Evolutionary conservation across 53 echinoderm and acorn worm genomes (phyloP).

Genomic region (Actinopyga echinites): DNA sequence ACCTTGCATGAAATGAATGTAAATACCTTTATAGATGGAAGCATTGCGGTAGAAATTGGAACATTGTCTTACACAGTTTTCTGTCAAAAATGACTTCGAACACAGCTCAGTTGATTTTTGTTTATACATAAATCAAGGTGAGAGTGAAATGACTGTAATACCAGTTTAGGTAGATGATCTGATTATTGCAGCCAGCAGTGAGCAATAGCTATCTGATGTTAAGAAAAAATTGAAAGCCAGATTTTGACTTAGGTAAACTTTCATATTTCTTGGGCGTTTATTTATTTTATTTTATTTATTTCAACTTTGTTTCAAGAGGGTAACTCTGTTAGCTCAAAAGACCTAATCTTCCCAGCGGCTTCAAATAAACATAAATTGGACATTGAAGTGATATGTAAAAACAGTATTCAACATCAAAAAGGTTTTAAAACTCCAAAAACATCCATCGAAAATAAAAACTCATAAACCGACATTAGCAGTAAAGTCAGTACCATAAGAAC

Average conservation of each 20-base stretch:
- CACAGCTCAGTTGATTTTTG: background rate
- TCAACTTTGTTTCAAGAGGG: no score
- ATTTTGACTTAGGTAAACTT: background rate
- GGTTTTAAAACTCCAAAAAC: no score
- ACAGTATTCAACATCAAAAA: no score
- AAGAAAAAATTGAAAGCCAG: background rate
- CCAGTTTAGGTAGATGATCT: background rate
- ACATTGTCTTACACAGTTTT: background rate
- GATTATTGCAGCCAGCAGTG: constrained; percentile 2
- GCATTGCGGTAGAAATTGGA: background rate
- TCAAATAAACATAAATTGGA: no score
- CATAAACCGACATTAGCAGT: no score
- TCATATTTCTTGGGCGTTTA: constrained; percentile 3
- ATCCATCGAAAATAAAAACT: no score
- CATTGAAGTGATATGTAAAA: no score
- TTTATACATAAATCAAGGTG: background rate
- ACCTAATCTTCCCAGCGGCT: no score
- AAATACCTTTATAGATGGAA: background rate
- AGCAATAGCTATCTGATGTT: background rate
- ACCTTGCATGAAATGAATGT: background rate
- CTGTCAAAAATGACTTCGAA: background rate
- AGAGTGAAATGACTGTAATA: background rate
- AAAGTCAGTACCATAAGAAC: no score
- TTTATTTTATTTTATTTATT: no score
- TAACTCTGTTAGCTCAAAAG: no score